Conservation (phyloP, 2,888 invertebrate genomes). For the Chironomus riparius region DNA sequence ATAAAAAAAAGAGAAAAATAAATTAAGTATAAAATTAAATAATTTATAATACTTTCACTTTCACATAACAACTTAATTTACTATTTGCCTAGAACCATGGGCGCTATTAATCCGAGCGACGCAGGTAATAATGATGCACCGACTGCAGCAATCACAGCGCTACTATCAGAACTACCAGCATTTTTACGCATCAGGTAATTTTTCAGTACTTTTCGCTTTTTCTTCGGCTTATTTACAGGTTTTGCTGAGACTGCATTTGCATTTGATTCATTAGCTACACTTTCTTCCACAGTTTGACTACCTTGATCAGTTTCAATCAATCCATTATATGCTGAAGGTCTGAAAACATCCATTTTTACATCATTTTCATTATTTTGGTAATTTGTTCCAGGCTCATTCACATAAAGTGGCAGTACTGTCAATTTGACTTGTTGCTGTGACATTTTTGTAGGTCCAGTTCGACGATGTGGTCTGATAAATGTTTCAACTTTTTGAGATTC, state of each 20-base stretch:
- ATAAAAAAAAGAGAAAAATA: background rate
- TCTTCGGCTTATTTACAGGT: background rate
- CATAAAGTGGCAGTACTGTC: conserved; percentile 60
- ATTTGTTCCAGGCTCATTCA: background rate
- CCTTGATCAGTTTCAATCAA: conserved; percentile 64
- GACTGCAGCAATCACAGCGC: conserved; percentile 36
- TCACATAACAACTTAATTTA: background rate
- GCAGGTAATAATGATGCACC: conserved; percentile 73
- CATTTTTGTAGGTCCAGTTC: conserved; percentile 33
- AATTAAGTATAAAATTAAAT: conserved; percentile 4
- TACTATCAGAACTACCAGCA: conserved; percentile 28
- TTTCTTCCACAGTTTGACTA: conserved; percentile 59
- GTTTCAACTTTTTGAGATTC: conserved; percentile 44
- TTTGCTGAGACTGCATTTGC: conserved; percentile 26
- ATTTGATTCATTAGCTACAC: conserved; percentile 34
- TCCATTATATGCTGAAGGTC: conserved; percentile 54
- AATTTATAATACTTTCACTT: conserved; percentile 4
- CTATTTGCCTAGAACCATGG: conserved; percentile 59
- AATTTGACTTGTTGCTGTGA: conserved; percentile 51
- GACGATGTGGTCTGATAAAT: conserved; percentile 31
- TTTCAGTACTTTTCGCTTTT: conserved; percentile 29
- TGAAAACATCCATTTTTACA: background rate
- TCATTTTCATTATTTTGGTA: background rate
- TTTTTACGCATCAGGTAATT: conserved; percentile 29
- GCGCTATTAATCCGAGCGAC: conserved; percentile 71